Percentiles rank a stretch among this genome's conserved stretches.
Evolutionary conservation across 1,140 invertebrate genomes (phyloP).

Genomic region (Bombus pascuorum): DNA sequence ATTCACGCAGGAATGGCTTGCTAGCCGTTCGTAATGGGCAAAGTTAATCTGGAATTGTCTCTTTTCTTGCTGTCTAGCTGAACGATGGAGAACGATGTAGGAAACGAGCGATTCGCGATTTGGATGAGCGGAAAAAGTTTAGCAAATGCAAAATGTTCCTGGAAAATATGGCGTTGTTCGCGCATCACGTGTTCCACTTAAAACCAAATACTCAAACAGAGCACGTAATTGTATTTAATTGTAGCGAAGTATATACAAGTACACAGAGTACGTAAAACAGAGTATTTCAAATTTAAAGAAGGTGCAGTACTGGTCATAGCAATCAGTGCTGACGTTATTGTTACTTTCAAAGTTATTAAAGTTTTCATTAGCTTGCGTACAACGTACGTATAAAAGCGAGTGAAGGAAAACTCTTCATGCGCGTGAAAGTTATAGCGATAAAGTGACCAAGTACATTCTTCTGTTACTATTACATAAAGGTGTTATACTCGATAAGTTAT

Average conservation of each 20-base stretch:
- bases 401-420: too few species aligned
- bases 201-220: too few species aligned
- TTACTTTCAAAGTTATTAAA: background rate
- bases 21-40: conserved; percentile 20
- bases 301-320: background rate
- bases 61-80: background rate
- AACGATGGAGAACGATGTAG: background rate
- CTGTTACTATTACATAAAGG: too few species aligned
- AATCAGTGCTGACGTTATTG: background rate
- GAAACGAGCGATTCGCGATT: background rate
- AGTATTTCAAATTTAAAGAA: background rate
- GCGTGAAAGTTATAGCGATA: too few species aligned
- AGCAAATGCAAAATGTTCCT: background rate
- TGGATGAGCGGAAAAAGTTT: background rate
- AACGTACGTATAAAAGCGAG: too few species aligned
- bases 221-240: too few species aligned
- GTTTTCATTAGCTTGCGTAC: background rate
- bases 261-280: background rate
- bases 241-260: background rate
- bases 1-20: conserved; percentile 12
- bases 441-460: too few species aligned
- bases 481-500: too few species aligned
- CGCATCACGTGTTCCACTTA: background rate
- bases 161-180: background rate
- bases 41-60: conserved; percentile 32